Base-by-base conservation (phyloP, 1,140 invertebrate species). In the Sesamia nonagrioides region DNA sequence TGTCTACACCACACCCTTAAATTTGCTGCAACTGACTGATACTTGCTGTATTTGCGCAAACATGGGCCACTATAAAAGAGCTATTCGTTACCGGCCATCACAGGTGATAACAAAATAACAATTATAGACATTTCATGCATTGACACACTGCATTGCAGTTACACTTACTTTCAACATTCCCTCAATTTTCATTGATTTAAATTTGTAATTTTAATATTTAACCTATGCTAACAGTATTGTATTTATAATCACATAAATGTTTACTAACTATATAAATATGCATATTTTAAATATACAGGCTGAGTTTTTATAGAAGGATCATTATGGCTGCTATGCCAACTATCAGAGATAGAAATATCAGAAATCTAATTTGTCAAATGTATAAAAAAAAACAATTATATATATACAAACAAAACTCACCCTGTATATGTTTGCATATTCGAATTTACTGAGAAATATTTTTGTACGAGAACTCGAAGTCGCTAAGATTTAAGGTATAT, bases 71-170 rank as follows among this genome's bases (percentile, higher is more conserved):
- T 69, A 15, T 69, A 69, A 17, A 63, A 33, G 66, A 68, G 18
- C 63, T 33, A 45, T 60, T 52, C 17, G 61, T 33, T 56, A 56
- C 60, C 68, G 82, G 79, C 71, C 74, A 88, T 88, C 84, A 86
- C 82, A 84, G 73, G 79, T 84, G 83, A 85, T 78, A 81, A 80
- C 81, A 88, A 90, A 84, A 85, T 87, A 81, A 78, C 80, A 86
- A 52, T 84, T 77, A 84, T 83, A 84, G 80, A 83, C 13, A 27
- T 85, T 83, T 84, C 84, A 87, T 89, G 87, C 87, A 88, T 88
- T 88, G 80, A 87, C 80, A 80, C 86, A 93, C 89, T 92, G 92
- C 91, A 94, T 92, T 94, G 90, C 90, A 94, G 91, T 90, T 91
- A 91, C 90, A 88, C 82, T 86, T 80, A 66, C 75, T 52, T 79